Evolutionary conservation across 2,113 vertebrate genomes (phyloP), one percentile per base, ranked within the genome.

Genomic region (Pao palembangensis): DNA sequence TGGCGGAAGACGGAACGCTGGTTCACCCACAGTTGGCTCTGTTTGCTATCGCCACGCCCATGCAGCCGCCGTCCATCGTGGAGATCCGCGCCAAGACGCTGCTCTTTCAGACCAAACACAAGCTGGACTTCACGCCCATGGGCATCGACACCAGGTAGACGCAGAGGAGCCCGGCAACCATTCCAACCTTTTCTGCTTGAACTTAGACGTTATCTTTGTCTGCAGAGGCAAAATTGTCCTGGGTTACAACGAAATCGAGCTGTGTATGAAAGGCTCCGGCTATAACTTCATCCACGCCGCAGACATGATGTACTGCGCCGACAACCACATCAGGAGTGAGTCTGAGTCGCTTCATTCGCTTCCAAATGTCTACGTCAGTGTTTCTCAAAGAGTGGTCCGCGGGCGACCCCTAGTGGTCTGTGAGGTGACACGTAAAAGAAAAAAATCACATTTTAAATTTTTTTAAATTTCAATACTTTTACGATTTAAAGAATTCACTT

Each of bases 261-360:
- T 94, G 48, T 83, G 81, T 41, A 81, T 74, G 12, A 82, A 38
- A 1, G 91, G 90, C 0, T 92, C 92, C 0, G 92, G 91, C 0
- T 94, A 93, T 79, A 87, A 90, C 85, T 92, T 94, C 69, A 66
- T 93, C 75, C 93, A 94, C 0, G 76, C 77, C 0, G 92, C 91
- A 0, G 93, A 94, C 79, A 79, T 93, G 89, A 91, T 92, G 91
- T 69, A 92, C 87, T 93, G 93, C 0, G 90, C 92, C 0, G 91
- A 94, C 60, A 92, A 83, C 63, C 91, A 94, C 0, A 0, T 92
- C 0, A 84, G 60, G 34, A 90, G 92, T 93, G 71, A 88, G 71
- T 73, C 25, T 1, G 1, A 34, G n/a, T 2, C 18, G 5, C n/a
- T 38, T 34, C 19, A 5, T 16, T 16, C 3, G 44, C 44, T 46